Evolutionary conservation across 2,888 invertebrate genomes (phyloP).

Genomic region (Dioctria rufipes): DNA sequence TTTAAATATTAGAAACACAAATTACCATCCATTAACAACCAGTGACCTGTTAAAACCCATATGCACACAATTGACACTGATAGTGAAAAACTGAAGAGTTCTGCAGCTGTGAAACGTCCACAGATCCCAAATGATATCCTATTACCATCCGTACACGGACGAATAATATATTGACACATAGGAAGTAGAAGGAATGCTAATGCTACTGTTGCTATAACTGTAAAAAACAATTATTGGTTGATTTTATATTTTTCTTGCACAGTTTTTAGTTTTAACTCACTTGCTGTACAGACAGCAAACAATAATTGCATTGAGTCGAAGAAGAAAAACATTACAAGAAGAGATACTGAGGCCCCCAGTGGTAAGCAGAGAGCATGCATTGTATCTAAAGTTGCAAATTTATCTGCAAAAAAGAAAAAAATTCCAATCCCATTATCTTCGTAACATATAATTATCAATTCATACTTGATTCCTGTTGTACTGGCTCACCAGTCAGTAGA

Average conservation of each 20-base stretch:
- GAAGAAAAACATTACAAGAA: constrained; percentile 98
- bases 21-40: constrained; percentile 96
- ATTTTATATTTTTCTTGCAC: not conserved
- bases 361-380: constrained; percentile 98
- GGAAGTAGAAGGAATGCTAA: constrained; percentile 96
- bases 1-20: constrained; percentile 44
- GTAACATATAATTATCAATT: constrained; percentile 33
- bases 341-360: constrained; percentile 93
- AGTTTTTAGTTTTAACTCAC: constrained; percentile 75
- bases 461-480: constrained; percentile 73
- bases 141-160: constrained; percentile 86
- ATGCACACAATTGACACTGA: constrained; percentile 95
- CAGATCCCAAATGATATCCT: constrained; percentile 92
- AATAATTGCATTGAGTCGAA: constrained; percentile 98
- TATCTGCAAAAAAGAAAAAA: constrained; percentile 68
- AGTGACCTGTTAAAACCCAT: constrained; percentile 98
- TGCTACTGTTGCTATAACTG: constrained; percentile 96
- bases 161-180: constrained; percentile 96
- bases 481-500: constrained; percentile 70
- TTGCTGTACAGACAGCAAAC: constrained; percentile 96
- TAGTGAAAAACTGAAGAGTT: constrained; percentile 92
- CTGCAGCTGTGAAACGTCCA: constrained; percentile 95
- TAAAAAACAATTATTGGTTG: constrained; percentile 61
- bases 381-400: constrained; percentile 94
- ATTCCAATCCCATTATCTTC: not conserved